Evolutionary conservation across 2,888 invertebrate genomes (phyloP).

Genomic region (Coenonympha arcania): DNA sequence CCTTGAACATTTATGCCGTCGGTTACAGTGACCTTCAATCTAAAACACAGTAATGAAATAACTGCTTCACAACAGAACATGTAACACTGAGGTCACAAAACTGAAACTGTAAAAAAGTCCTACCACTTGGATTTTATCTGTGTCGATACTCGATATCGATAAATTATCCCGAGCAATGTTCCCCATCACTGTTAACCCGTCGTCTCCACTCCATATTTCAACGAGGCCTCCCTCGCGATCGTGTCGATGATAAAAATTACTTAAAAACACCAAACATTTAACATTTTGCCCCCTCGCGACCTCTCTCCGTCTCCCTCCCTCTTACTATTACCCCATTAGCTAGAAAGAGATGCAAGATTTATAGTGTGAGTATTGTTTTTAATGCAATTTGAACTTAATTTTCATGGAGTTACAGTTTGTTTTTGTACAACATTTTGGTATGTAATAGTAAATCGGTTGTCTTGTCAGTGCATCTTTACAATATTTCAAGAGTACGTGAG

Average conservation of each 20-base stretch:
- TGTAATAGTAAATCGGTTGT: conserved; percentile 55
- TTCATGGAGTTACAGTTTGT: conserved; percentile 5
- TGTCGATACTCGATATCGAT: conserved; percentile 36
- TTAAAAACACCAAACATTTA: conserved; percentile 72
- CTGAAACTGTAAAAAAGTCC: too few species aligned
- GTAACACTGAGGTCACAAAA: too few species aligned
- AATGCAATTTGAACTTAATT: not conserved
- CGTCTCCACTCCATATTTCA: conserved; percentile 67
- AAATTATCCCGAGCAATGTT: not conserved
- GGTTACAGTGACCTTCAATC: too few species aligned
- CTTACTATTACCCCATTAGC: conserved; percentile 26
- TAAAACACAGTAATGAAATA: too few species aligned
- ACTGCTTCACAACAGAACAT: too few species aligned
- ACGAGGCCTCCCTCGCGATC: conserved; percentile 61
- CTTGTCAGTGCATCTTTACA: conserved; percentile 48
- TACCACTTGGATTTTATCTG: conserved; percentile 33
- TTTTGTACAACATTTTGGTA: conserved; percentile 9
- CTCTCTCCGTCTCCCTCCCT: conserved; percentile 42
- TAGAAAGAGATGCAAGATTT: conserved; percentile 33
- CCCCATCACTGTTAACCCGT: conserved; percentile 52
- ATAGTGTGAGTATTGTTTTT: not conserved
- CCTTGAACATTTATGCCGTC: too few species aligned
- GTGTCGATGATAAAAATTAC: conserved; percentile 74
- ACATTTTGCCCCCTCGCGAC: conserved; percentile 54
- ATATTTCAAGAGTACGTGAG: conserved; percentile 56